Evolutionary conservation across 2,888 invertebrate species (phyloP).

Genomic region (Hemistola chrysoprasaria): DNA sequence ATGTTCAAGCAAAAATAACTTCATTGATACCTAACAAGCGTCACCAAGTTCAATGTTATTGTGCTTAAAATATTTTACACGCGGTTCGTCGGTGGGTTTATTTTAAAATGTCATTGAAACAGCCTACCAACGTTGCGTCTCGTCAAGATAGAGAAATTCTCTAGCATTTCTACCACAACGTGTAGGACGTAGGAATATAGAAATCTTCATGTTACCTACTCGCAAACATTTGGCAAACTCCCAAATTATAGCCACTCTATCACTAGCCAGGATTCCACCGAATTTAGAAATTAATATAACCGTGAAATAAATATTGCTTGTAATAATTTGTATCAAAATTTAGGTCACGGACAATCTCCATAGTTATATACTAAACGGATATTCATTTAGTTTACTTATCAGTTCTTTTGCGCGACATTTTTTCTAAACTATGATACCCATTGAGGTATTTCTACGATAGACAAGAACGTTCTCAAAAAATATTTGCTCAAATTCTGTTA

Average conservation of each 20-base stretch:
- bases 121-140: conserved; percentile 27
- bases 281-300: conserved; percentile 41
- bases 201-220: conserved; percentile 23
- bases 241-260: conserved; percentile 47
- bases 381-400: no score
- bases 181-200: conserved; percentile 39
- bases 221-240: conserved; percentile 48
- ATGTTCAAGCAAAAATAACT: conserved; percentile 37
- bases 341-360: conserved; percentile 25
- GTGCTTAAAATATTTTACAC: conserved; percentile 54
- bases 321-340: conserved; percentile 23
- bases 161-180: conserved; percentile 31
- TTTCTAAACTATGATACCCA: no score
- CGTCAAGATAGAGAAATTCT: conserved; percentile 34
- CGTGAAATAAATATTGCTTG: conserved; percentile 35
- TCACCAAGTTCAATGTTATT: conserved; percentile 56
- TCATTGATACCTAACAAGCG: conserved; percentile 36
- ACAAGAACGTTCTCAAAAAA: no score
- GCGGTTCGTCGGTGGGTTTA: conserved; percentile 33
- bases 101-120: conserved; percentile 43
- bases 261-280: conserved; percentile 47
- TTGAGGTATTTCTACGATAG: no score
- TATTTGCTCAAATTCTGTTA: no score
- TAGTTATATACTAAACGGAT: not conserved
- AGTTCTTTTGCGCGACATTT: no score